Conservation (phyloP, 2,113 vertebrate species). For the Mesocricetus auratus region DNA sequence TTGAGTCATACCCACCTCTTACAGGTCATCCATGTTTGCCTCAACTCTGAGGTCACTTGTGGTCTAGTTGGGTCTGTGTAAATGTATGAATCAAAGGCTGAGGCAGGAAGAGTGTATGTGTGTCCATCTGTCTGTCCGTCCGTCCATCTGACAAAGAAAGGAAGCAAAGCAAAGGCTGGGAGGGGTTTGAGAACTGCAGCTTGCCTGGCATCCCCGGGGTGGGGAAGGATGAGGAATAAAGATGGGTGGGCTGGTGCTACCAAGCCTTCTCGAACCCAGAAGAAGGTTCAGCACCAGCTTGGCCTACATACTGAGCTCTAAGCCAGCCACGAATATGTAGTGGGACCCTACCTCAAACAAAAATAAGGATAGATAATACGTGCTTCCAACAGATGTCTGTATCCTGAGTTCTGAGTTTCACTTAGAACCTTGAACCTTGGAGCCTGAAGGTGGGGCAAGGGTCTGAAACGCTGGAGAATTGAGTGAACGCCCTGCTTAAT, state of each 20-base stretch:
- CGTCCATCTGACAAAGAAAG: neutral
- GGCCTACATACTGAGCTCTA: neutral
- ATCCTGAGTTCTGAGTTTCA: neutral
- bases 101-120: neutral
- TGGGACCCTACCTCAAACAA: neutral
- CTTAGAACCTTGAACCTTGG: neutral
- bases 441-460: neutral
- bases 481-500: neutral
- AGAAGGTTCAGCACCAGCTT: neutral
- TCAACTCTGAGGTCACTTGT: constrained; percentile 1
- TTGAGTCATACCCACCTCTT: neutral
- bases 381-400: neutral
- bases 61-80: neutral
- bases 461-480: constrained; percentile 2
- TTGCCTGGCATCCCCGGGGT: neutral
- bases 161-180: neutral
- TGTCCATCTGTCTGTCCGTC: no score
- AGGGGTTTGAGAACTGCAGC: neutral
- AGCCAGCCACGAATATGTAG: neutral
- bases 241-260: neutral
- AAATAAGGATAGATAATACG: neutral
- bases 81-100: neutral
- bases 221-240: neutral
- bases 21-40: neutral
- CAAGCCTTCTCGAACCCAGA: neutral